Evolutionary conservation across 1,140 invertebrate species (phyloP).

Genomic region (Drosophila ohnishii): DNA sequence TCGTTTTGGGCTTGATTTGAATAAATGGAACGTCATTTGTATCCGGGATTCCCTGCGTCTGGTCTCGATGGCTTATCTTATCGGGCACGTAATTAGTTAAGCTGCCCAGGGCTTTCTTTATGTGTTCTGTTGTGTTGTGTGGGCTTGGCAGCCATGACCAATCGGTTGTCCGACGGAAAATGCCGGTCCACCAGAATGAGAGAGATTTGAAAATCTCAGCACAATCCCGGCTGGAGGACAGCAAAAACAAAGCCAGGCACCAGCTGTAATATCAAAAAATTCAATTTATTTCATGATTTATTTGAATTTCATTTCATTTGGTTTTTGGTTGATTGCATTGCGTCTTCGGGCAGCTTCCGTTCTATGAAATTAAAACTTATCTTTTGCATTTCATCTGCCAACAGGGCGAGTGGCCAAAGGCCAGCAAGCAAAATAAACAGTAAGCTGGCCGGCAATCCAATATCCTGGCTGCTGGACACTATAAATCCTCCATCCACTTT

Average conservation of each 20-base stretch:
- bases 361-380: constrained; percentile 72
- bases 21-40: constrained; percentile 81
- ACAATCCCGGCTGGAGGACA: constrained; percentile 10
- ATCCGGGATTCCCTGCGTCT: constrained; percentile 64
- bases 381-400: constrained; percentile 69
- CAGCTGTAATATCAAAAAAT: constrained; percentile 72
- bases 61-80: constrained; percentile 70
- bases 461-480: constrained; percentile 57
- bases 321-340: constrained; percentile 68
- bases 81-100: constrained; percentile 78
- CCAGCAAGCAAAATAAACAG: constrained; percentile 9
- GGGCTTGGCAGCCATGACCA: constrained; percentile 27
- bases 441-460: constrained; percentile 64
- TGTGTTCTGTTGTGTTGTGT: constrained; percentile 18
- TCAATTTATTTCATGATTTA: constrained; percentile 79
- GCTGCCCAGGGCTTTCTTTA: constrained; percentile 71
- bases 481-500: constrained; percentile 56
- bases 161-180: constrained; percentile 57
- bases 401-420: constrained; percentile 12
- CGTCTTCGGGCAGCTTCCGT: constrained; percentile 40
- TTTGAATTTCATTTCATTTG: constrained; percentile 72
- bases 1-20: constrained; percentile 72
- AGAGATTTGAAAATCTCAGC: constrained; percentile 46
- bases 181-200: constrained; percentile 13
- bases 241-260: constrained; percentile 37